A percentile compares a stretch with the other conserved stretches of the same genome.
Evolutionary conservation across 2,888 invertebrate genomes (phyloP).

Genomic region (Anarsia innoxiella): DNA sequence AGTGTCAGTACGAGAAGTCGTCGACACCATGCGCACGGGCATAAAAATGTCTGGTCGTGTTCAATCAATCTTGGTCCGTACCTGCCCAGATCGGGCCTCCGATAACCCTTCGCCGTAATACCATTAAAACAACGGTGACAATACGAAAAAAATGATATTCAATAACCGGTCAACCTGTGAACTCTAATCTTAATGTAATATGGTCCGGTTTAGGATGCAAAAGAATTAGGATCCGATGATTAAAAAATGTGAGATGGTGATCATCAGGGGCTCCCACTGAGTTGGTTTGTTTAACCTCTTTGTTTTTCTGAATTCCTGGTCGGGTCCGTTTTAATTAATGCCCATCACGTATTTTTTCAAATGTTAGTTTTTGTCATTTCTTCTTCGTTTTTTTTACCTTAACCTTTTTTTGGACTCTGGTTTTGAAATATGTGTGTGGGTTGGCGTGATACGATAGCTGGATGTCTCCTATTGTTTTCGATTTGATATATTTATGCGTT

Average conservation of each 20-base stretch:
- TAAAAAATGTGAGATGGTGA: slow-evolving; percentile 73
- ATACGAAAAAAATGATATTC: slow-evolving; percentile 64
- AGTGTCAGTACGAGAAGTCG: too few species aligned
- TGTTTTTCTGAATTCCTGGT: slow-evolving; percentile 71
- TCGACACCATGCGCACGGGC: slow-evolving; percentile 58
- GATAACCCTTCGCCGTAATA: slow-evolving; percentile 74
- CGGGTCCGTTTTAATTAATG: slow-evolving; percentile 76
- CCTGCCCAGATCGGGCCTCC: slow-evolving; percentile 56
- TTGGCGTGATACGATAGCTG: slow-evolving; percentile 69
- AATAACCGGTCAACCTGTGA: slow-evolving; percentile 48
- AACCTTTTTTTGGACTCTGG: slow-evolving; percentile 45
- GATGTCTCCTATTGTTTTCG: slow-evolving; percentile 72
- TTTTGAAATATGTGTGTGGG: slow-evolving; percentile 69
- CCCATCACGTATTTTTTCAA: slow-evolving; percentile 73
- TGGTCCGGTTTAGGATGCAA: slow-evolving; percentile 43
- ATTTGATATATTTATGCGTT: slow-evolving; percentile 72
- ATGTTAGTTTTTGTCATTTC: slow-evolving; percentile 52
- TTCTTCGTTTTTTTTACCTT: slow-evolving; percentile 34
- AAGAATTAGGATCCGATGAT: slow-evolving; percentile 56
- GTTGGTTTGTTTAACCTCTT: slow-evolving; percentile 71
- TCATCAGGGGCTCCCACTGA: slow-evolving; percentile 72
- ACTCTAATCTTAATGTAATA: slow-evolving; percentile 33
- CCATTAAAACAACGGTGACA: slow-evolving; percentile 76
- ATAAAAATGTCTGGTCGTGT: slow-evolving; percentile 65
- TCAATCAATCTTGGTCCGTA: slow-evolving; percentile 70